Base-by-base conservation (phyloP, 2,797 vertebrate genomes). In the Cirrhinus molitorella region DNA sequence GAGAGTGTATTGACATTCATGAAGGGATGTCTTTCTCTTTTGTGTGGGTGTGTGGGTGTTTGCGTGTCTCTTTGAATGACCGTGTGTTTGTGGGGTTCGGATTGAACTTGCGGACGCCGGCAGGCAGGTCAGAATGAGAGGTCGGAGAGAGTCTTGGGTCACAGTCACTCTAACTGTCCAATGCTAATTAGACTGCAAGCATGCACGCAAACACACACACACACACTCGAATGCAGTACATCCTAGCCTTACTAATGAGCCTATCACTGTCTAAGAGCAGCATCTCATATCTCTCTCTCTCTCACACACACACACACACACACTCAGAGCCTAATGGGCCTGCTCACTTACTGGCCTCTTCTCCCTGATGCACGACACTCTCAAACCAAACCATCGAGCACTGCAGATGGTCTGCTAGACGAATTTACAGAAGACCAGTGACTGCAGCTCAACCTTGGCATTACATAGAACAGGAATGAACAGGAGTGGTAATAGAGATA, bases 181-280 rank as follows among this genome's bases (percentile, higher is more conserved):
- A 80, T 78, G 79, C 82, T 86, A 88, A 89, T 89, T 88, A 89
- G 83, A 86, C 75, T 72, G 79, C 80, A 85, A 63, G 31, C 80
- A 28, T 49, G 51, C 59, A 40, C 43, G 1, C 80, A 81, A 12
- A 74, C 34, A 13, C 80, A 57, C 34, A 31, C 55, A 76, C 73
- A 37, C 47, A 59, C 43, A 57, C 61, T 34, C 17, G 25, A 76
- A 80, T 68, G 57, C 57, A 84, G 71, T 51, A 83, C 23, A 80
- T 51, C 37, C 72, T 65, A 85, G 63, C 72, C 63, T 47, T 80
- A 84, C 81, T 87, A 87, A 88, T 85, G 88, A 87, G 87, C 47
- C 79, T 79, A 81, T 84, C 72, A 55, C 78, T 79, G 74, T 74
- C 83, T 82, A 43, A 43, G 80, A 76, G 34, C 70, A 57, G n/a